Evolutionary conservation across 2,888 invertebrate species (phyloP).

Genomic region (Calameuta idolon): DNA sequence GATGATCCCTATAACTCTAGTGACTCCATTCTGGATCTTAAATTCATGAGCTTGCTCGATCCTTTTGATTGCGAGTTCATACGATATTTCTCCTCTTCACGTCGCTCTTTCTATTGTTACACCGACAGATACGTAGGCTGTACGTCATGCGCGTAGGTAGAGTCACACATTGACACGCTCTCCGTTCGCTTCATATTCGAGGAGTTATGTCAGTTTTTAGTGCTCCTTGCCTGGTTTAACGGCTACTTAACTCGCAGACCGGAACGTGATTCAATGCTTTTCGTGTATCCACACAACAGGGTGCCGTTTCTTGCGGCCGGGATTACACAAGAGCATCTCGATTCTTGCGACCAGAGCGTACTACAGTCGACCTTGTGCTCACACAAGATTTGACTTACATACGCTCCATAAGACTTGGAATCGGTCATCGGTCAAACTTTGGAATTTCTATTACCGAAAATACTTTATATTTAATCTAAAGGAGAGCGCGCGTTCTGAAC

Average conservation of each 20-base stretch:
- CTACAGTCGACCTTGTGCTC: not conserved
- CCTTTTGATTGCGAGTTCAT: not conserved
- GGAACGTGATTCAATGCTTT: conserved; percentile 10
- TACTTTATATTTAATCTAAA: not conserved
- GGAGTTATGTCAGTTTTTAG: conserved; percentile 9
- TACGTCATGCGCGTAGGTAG: not conserved
- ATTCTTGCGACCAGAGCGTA: not conserved
- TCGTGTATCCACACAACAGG: not conserved
- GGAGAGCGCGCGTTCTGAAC: not conserved
- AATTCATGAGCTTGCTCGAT: not conserved
- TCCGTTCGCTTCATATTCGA: conserved; percentile 1
- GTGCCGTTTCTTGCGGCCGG: not conserved
- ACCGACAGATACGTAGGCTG: not conserved
- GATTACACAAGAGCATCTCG: not conserved
- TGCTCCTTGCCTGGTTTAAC: conserved; percentile 4
- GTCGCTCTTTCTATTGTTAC: not conserved
- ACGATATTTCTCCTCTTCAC: not conserved
- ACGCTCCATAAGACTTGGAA: not conserved
- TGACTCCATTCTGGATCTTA: not conserved
- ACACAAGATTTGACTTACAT: not conserved
- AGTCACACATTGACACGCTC: not conserved
- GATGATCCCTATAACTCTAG: not conserved
- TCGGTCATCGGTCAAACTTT: not conserved
- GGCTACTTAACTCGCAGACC: conserved; percentile 5
- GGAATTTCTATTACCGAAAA: not conserved